Evolutionary conservation across 2,888 invertebrate species (phyloP).

Genomic region (Pecten maximus): DNA sequence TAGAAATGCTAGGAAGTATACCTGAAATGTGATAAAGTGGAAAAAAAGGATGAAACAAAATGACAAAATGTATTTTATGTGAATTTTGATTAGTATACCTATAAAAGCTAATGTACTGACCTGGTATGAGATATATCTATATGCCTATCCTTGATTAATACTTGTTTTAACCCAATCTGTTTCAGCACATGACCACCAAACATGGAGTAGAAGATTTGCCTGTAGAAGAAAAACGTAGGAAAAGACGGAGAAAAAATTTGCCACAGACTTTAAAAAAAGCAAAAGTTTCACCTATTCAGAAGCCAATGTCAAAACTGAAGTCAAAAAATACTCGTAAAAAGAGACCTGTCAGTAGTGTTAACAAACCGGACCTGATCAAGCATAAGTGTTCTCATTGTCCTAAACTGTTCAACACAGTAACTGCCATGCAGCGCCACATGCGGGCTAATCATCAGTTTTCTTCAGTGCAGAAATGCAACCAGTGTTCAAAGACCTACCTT

Average conservation of each 20-base stretch:
- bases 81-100: no score
- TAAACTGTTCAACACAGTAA: not conserved
- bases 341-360: not conserved
- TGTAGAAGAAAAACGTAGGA: not conserved
- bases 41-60: no score
- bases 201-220: not conserved
- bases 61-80: no score
- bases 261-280: not conserved
- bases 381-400: not conserved
- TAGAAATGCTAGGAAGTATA: no score
- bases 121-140: no score
- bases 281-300: not conserved
- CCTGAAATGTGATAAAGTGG: no score
- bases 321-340: not conserved
- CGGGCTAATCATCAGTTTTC: not conserved
- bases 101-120: no score
- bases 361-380: not conserved
- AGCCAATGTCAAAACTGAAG: not conserved
- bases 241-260: not conserved
- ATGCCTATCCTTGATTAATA: no score
- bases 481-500: conserved; percentile 62
- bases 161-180: not conserved
- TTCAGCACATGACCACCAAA: not conserved
- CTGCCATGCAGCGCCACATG: conserved; percentile 22
- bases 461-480: conserved; percentile 50